phyloP scores from a whole-genome alignment of 1,140 invertebrate species.

The Aphelinus atriplicis region DNA sequence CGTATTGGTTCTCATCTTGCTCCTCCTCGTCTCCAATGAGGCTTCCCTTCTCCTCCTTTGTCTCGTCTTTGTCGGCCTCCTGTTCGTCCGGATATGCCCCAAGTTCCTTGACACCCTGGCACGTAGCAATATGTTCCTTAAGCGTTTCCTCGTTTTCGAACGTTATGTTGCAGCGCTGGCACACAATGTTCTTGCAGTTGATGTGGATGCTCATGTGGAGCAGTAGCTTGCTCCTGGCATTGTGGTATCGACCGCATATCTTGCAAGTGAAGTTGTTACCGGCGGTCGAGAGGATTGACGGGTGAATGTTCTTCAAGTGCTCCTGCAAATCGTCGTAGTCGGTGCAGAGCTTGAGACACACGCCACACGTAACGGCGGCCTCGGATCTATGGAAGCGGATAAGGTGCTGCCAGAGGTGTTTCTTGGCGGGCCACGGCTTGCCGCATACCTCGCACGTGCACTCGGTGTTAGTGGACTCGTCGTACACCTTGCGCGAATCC shows the following conservation, averaged over 20 bases:
- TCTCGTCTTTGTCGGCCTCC: conserved; percentile 36
- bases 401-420: conserved; percentile 73
- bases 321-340: conserved; percentile 66
- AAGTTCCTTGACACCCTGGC: conserved; percentile 45
- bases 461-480: conserved; percentile 63
- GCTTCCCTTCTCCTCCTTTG: conserved; percentile 49
- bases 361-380: conserved; percentile 71
- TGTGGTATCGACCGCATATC: conserved; percentile 71
- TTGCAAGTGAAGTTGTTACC: conserved; percentile 72
- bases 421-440: conserved; percentile 72
- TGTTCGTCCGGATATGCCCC: conserved; percentile 11
- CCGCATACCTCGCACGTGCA: conserved; percentile 70
- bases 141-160: conserved; percentile 57
- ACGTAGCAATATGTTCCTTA: conserved; percentile 53
- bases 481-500: conserved; percentile 63
- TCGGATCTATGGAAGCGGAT: conserved; percentile 70
- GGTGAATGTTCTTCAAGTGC: conserved; percentile 68
- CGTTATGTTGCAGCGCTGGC: conserved; percentile 56
- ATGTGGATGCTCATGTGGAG: conserved; percentile 71
- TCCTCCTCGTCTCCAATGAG: conserved; percentile 53
- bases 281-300: conserved; percentile 65
- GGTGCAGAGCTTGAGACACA: conserved; percentile 69
- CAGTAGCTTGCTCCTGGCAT: conserved; percentile 69
- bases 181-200: conserved; percentile 61
- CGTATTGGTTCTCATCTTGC: conserved; percentile 40